Percentiles rank a stretch among this genome's conserved stretches.
Conservation (phyloP, 1,140 invertebrate genomes). For the Calycopis cecrops region DNA sequence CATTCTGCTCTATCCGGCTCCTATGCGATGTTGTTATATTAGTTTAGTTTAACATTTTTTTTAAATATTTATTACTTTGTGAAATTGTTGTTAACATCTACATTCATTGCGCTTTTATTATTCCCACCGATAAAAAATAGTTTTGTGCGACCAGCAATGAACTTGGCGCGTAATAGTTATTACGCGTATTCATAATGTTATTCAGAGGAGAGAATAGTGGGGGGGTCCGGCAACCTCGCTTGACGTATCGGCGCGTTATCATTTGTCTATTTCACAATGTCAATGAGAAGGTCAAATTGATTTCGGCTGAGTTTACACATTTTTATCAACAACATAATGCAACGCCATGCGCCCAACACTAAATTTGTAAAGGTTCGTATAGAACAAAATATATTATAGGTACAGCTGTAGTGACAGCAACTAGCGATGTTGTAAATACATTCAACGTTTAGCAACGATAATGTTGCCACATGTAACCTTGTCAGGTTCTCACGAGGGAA, state of each 20-base stretch:
- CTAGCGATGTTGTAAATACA: constrained; percentile 67
- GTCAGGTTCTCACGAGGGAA: constrained; percentile 71
- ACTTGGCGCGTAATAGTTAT: constrained; percentile 34
- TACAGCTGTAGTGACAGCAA: constrained; percentile 64
- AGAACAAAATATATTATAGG: constrained; percentile 34
- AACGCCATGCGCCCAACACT: not conserved
- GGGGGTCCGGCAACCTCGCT: constrained; percentile 65
- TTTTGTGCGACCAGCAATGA: constrained; percentile 45
- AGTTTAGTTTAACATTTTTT: too few relatives aligned
- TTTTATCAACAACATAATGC: constrained; percentile 9
- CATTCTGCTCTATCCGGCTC: too few relatives aligned
- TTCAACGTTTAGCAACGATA: constrained; percentile 68
- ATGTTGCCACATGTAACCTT: constrained; percentile 72
- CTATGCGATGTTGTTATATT: too few relatives aligned
- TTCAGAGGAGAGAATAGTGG: constrained; percentile 32
- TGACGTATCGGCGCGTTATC: constrained; percentile 65
- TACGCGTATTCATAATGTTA: constrained; percentile 13
- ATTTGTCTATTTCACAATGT: constrained; percentile 74
- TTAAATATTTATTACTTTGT: too few relatives aligned
- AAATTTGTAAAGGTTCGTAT: not conserved
- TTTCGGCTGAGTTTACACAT: constrained; percentile 54
- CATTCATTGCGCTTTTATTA: constrained; percentile 12
- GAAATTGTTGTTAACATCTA: too few relatives aligned
- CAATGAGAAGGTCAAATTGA: constrained; percentile 72
- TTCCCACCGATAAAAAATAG: not conserved